A percentile compares a stretch with the other conserved stretches of the same genome.
Conservation (phyloP, 2,113 vertebrate species). For the Platanista minor region DNA sequence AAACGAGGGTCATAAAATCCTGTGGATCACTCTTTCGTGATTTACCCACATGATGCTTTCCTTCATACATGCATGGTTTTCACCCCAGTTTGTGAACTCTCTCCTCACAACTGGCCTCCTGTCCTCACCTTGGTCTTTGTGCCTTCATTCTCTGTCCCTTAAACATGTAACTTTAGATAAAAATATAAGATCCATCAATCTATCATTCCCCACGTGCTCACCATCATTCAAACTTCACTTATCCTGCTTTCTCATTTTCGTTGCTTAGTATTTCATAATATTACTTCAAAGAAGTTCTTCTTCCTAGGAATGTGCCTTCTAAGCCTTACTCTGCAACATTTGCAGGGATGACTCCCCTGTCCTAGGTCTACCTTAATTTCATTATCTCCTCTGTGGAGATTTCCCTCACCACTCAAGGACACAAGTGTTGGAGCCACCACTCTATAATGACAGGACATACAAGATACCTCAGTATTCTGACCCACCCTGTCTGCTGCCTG, state of each 20-base stretch:
- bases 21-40: not conserved
- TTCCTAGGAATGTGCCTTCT: fast-evolving
- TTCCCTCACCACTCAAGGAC: not conserved
- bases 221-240: too few species aligned
- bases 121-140: not conserved
- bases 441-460: not conserved
- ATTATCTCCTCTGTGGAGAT: not conserved
- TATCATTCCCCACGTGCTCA: fast-evolving
- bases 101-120: not conserved
- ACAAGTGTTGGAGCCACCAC: not conserved
- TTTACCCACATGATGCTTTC: not conserved
- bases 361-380: not conserved
- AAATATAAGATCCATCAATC: not conserved
- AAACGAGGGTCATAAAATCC: not conserved
- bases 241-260: not conserved
- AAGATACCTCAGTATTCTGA: not conserved
- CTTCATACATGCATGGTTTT: not conserved
- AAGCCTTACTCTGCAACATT: not conserved
- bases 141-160: not conserved
- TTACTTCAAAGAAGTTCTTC: not conserved
- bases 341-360: not conserved
- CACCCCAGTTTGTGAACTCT: too few species aligned
- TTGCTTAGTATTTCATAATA: not conserved
- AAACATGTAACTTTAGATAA: not conserved
- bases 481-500: not conserved